Evolutionary conservation across 2,113 vertebrate species (phyloP).

Genomic region (Bungarus multicinctus): DNA sequence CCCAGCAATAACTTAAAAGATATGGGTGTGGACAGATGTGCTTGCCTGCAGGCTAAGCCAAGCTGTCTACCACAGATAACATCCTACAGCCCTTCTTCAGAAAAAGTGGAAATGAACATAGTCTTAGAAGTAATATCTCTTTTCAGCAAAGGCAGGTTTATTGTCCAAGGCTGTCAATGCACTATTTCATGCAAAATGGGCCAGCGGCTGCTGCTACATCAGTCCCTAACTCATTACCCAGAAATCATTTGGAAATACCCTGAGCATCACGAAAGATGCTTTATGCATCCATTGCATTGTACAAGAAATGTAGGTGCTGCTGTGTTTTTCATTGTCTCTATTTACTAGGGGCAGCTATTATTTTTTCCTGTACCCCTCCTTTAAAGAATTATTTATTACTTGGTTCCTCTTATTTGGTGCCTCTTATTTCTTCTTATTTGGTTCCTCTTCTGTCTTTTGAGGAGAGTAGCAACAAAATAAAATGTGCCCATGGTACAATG

Average conservation of each 20-base stretch:
- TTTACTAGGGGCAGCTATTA: not conserved
- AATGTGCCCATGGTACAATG: not conserved
- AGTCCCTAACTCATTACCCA: not conserved
- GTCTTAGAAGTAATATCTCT: not conserved
- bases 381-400: not conserved
- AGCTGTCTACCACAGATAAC: slow-evolving; percentile 1
- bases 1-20: not conserved
- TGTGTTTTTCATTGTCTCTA: not conserved
- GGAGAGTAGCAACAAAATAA: not conserved
- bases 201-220: not conserved
- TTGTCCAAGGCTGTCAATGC: not conserved
- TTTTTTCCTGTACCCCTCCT: not conserved
- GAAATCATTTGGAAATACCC: slow-evolving; percentile 4
- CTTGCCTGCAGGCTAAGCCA: not conserved
- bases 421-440: not conserved
- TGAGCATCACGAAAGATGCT: not conserved
- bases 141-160: slow-evolving; percentile 5
- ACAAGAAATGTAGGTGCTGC: not conserved
- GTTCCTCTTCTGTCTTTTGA: not conserved
- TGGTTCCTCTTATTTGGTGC: not conserved
- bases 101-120: not conserved
- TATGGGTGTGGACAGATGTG: slow-evolving; percentile 4
- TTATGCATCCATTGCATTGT: not conserved
- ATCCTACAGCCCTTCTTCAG: not conserved
- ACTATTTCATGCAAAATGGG: slow-evolving; percentile 7